A percentile compares a stretch with the other conserved stretches of the same genome.
Evolutionary conservation across 2,888 invertebrate genomes (phyloP).

Genomic region (Cerceris rybyensis): DNA sequence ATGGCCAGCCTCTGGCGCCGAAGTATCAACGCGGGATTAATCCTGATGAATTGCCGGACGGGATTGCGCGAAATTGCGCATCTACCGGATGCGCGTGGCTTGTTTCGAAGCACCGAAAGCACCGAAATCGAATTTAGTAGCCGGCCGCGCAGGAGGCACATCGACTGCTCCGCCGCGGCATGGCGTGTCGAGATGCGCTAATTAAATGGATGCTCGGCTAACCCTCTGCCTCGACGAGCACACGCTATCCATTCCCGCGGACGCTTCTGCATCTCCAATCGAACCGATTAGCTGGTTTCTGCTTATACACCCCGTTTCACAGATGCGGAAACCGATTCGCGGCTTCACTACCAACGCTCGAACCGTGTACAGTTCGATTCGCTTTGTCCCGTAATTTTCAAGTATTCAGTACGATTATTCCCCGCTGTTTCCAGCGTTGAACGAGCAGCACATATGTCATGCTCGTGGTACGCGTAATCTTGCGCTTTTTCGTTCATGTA

Average conservation of each 20-base stretch:
- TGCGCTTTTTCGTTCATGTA: no score
- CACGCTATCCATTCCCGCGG: not conserved
- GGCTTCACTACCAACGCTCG: no score
- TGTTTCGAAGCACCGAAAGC: not conserved
- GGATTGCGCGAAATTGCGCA: conserved; percentile 58
- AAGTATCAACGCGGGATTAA: conserved; percentile 62
- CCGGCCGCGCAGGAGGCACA: not conserved
- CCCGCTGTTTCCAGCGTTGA: no score
- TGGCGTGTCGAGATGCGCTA: conserved; percentile 33
- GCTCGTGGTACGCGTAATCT: no score
- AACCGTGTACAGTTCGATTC: no score
- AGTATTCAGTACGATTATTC: no score
- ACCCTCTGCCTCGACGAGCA: not conserved
- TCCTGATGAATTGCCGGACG: conserved; percentile 62
- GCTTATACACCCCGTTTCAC: not conserved
- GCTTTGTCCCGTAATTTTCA: no score
- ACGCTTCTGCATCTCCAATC: not conserved
- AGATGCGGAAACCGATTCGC: not conserved
- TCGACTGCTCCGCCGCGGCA: no score
- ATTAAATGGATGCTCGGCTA: conserved; percentile 53
- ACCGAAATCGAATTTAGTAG: conserved; percentile 41
- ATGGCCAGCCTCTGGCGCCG: conserved; percentile 23
- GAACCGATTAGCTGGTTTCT: not conserved
- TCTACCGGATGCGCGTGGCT: conserved; percentile 21
- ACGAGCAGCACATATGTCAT: no score